Percentiles rank a stretch among this genome's conserved stretches.
These are phyloP conservation scores for Cliona cf. orientalis DNA, from an alignment of 37 sponge, comb jelly and placozoan species.

Conservation along the genomic window DNA sequence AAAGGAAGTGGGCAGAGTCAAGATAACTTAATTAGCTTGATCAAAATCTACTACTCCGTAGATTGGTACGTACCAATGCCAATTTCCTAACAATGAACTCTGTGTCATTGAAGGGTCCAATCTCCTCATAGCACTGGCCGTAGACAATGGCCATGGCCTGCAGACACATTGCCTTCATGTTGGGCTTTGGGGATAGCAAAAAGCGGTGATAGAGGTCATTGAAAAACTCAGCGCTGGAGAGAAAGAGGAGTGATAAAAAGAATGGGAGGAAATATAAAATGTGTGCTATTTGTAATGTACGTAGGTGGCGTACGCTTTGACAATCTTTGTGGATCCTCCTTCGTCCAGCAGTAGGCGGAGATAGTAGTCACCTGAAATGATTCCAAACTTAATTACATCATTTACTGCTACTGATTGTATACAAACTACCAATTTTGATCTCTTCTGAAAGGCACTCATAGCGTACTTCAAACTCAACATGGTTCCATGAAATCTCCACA, in stretches of 20 bases:
- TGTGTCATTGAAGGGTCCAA: slow-evolving; percentile 98
- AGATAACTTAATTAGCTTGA: not conserved
- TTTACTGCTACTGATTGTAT: not conserved
- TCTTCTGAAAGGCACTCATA: slow-evolving; percentile 96
- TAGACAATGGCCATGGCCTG: slow-evolving; percentile 99
- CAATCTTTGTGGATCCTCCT: slow-evolving; percentile 84
- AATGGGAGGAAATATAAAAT: not conserved
- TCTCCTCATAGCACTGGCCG: slow-evolving; percentile 91
- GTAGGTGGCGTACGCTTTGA: slow-evolving; percentile 81
- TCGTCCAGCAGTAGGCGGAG: slow-evolving; percentile 95
- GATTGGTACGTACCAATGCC: slow-evolving; percentile 68
- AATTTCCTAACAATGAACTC: slow-evolving; percentile 85
- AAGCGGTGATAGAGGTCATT: slow-evolving; percentile 99
- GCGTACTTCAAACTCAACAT: slow-evolving; percentile 97
- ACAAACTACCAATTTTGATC: slow-evolving; percentile 82
- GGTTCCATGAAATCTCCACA: slow-evolving; percentile 94
- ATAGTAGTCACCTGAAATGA: slow-evolving; percentile 86
- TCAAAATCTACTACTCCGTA: too few species aligned
- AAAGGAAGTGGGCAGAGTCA: not conserved
- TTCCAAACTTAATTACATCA: not conserved
- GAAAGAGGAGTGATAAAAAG: not conserved
- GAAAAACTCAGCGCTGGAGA: slow-evolving; percentile 89
- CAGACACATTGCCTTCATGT: slow-evolving; percentile 98
- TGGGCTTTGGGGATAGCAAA: slow-evolving; percentile 93
- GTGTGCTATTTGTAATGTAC: too few species aligned